These are phyloP conservation scores for Nephrotoma appendiculata DNA, from an alignment of 2,888 invertebrate genomes.

Conservation along the genomic window DNA sequence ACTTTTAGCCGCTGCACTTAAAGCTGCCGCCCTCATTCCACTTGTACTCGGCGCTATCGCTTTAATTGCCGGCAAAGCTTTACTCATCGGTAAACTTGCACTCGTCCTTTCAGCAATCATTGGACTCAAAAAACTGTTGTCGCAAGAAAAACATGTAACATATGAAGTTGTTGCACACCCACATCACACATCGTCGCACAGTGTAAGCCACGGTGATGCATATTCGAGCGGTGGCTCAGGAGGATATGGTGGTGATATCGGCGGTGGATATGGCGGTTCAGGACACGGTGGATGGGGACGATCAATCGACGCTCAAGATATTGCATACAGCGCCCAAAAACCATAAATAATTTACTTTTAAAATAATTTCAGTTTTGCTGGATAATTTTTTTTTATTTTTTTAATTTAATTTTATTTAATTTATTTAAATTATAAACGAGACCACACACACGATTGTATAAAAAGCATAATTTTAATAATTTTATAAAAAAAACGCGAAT, in stretches of 20 bases:
- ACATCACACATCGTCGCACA: constrained; percentile 56
- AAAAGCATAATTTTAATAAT: background rate
- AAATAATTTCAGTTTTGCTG: background rate
- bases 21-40: constrained; percentile 65
- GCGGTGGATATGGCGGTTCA: constrained; percentile 48
- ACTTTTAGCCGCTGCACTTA: constrained; percentile 58
- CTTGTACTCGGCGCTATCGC: constrained; percentile 69
- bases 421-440: background rate
- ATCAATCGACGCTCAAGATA: constrained; percentile 55
- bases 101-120: constrained; percentile 70
- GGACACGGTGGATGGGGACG: constrained; percentile 62
- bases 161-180: constrained; percentile 79
- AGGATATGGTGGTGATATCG: constrained; percentile 40
- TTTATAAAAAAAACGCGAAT: background rate
- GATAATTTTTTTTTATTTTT: background rate
- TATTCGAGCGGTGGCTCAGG: constrained; percentile 33
- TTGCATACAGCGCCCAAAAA: constrained; percentile 68
- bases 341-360: constrained; percentile 28
- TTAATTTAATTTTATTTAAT: background rate
- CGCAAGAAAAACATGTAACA: constrained; percentile 72
- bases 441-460: background rate
- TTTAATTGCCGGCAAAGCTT: constrained; percentile 71
- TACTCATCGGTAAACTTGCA: constrained; percentile 72
- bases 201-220: constrained; percentile 52
- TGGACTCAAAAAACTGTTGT: constrained; percentile 67